Percentiles rank a stretch among this genome's conserved stretches.
These are phyloP conservation scores for Calidris pygmaea DNA, from an alignment of 2,113 vertebrate species.

Conservation along the genomic window DNA sequence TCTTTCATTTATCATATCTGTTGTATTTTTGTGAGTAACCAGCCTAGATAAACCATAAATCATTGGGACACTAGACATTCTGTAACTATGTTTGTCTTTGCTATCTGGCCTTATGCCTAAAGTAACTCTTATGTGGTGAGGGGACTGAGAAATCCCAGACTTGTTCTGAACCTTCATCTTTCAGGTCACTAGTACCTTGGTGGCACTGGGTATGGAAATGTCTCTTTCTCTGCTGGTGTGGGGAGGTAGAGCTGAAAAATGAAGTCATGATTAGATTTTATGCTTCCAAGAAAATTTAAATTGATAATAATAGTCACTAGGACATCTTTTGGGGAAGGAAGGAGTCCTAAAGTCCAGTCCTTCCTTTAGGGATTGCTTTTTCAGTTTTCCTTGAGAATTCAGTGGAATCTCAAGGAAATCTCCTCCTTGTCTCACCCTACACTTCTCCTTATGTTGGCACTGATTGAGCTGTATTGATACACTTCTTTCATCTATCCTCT, in stretches of 20 bases:
- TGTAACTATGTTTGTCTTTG: not conserved
- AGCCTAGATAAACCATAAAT: not conserved
- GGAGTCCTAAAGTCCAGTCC: not conserved
- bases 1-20: not conserved
- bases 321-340: not conserved
- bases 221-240: not conserved
- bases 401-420: not conserved
- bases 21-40: not conserved
- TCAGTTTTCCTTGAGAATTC: not conserved
- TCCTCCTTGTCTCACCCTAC: not conserved
- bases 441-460: not conserved
- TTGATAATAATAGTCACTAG: not conserved
- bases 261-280: not conserved
- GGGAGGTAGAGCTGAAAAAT: not conserved
- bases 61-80: not conserved
- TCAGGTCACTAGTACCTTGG: not conserved
- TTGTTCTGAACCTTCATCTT: not conserved
- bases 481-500: not conserved
- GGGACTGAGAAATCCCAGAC: not conserved
- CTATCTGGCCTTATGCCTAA: not conserved
- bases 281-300: not conserved
- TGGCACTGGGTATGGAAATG: not conserved
- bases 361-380: not conserved
- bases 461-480: not conserved
- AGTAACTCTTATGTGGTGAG: not conserved